Conservation (phyloP, 2,797 vertebrate species). For the Enteromius anoplus region DNA sequence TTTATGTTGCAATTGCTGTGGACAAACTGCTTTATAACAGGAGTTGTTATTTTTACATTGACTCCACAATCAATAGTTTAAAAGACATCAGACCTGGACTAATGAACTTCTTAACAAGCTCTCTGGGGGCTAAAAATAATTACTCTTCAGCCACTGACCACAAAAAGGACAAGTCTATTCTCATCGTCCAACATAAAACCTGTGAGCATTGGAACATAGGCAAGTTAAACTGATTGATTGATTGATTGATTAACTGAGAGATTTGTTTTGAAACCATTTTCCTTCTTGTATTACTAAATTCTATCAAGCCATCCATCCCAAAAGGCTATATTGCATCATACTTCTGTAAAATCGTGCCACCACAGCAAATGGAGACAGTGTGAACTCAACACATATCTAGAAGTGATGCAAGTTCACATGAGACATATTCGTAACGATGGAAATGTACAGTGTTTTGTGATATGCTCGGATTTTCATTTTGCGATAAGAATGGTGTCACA, state of each 20-base stretch:
- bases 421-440: not conserved
- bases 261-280: not conserved
- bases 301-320: not conserved
- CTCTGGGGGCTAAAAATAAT: conserved; percentile 79
- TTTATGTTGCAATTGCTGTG: conserved; percentile 98
- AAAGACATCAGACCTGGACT: conserved; percentile 87
- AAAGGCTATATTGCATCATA: not conserved
- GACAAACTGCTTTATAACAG: conserved; percentile 95
- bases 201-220: not conserved
- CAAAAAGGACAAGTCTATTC: conserved; percentile 53
- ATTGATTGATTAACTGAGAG: not conserved
- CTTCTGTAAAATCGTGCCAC: not conserved
- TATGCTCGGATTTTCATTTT: not conserved
- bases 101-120: conserved; percentile 83
- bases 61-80: conserved; percentile 93
- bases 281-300: not conserved
- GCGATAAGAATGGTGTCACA: conserved; percentile 24
- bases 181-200: not conserved
- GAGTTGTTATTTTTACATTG: conserved; percentile 99
- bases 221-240: not conserved
- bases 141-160: conserved; percentile 69
- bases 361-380: not conserved
- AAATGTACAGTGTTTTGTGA: conserved; percentile 25
- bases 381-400: conserved; percentile 11
- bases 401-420: not conserved